Percentiles rank a stretch among this genome's conserved stretches.
These are phyloP conservation scores for Platorchestia sp. DNA, from an alignment of 1,140 invertebrate genomes.

Conservation along the genomic window DNA sequence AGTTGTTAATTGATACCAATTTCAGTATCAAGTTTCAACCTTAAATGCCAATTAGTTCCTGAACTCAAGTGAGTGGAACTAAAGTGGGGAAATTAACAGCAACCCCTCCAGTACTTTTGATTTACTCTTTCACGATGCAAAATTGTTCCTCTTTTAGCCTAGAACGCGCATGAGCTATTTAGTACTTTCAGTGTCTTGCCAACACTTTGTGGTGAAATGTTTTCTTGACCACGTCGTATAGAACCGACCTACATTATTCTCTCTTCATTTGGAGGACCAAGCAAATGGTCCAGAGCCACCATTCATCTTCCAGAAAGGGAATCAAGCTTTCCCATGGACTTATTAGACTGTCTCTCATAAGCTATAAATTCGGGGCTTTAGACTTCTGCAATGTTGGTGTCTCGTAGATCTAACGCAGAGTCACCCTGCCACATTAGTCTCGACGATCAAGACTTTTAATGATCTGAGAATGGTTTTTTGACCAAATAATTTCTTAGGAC, in stretches of 20 bases:
- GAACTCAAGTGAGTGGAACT: not conserved
- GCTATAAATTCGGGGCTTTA: conserved; percentile 44
- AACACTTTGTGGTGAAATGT: conserved; percentile 12
- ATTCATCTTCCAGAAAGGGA: conserved; percentile 55
- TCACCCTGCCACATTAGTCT: conserved; percentile 33
- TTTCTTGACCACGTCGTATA: conserved; percentile 38
- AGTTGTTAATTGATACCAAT: not conserved
- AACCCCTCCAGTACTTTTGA: not conserved
- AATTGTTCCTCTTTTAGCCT: not conserved
- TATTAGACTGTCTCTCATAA: conserved; percentile 55
- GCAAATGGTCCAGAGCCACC: conserved; percentile 45
- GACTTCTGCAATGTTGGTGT: conserved; percentile 55
- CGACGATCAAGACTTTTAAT: conserved; percentile 46
- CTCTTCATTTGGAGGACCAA: conserved; percentile 54
- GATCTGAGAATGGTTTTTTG: conserved; percentile 23
- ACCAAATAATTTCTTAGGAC: not conserved
- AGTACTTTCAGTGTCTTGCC: not conserved
- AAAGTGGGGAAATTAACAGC: not conserved
- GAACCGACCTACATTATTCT: conserved; percentile 48
- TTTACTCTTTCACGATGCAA: not conserved
- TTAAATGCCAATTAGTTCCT: not conserved
- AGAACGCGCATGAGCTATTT: not conserved
- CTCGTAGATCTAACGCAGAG: conserved; percentile 43
- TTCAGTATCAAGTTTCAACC: not conserved
- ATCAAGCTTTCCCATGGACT: conserved; percentile 54